phyloP scores from a whole-genome alignment of 2,797 vertebrate species.

The Poliocrania exsul region DNA sequence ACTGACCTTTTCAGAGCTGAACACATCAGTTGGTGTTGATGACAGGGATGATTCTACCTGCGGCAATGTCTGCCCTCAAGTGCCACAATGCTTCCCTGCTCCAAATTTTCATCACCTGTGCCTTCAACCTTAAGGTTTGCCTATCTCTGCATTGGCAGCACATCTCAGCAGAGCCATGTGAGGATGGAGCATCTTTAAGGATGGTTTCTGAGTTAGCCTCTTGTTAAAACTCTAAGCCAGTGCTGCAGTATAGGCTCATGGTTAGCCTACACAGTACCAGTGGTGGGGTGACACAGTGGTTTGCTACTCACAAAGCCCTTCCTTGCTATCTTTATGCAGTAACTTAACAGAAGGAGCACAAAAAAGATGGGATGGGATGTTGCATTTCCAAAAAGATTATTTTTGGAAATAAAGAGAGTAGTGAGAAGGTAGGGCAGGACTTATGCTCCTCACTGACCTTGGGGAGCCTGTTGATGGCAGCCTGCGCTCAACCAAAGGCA shows the following conservation, averaged over 20 bases:
- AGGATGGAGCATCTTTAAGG: background rate
- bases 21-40: background rate
- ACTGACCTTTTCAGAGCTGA: background rate
- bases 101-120: background rate
- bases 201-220: background rate
- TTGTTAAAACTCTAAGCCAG: background rate
- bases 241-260: background rate
- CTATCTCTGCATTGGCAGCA: rapidly evolving
- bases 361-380: background rate
- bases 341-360: background rate
- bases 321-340: rapidly evolving
- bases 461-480: background rate
- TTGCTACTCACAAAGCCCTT: background rate
- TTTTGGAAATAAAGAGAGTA: background rate
- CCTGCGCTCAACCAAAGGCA: background rate
- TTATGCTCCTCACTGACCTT: background rate
- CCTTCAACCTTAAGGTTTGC: background rate
- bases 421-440: background rate
- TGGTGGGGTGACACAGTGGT: rapidly evolving
- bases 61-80: background rate
- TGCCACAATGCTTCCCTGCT: background rate
- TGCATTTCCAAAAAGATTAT: background rate
- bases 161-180: background rate
- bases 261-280: background rate
- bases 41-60: background rate